Evolutionary conservation across 2,888 invertebrate genomes (phyloP), one percentile per base, ranked within the genome.

Genomic region (Notodonta ziczac): DNA sequence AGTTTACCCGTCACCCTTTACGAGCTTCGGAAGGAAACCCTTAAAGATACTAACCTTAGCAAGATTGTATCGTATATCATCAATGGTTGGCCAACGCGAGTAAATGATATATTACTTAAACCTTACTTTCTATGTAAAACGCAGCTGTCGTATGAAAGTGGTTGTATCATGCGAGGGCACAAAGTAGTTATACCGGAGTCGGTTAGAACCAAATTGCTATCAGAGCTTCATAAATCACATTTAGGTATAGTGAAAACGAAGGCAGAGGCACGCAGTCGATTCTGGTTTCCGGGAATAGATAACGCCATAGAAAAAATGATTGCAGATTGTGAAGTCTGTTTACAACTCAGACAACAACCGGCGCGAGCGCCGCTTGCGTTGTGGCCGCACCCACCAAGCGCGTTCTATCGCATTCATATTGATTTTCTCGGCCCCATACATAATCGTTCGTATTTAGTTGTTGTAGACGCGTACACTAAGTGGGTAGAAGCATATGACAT

Each of bases 371-470:
- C 59, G 16, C 50, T 55, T 3, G 35, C 52, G 12, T 53, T 53
- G 12, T 16, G 12, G 56, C 42, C 44, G 12, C 44, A 40, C 7
- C 55, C 61, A 7, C 54, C 53, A 2, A 39, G 39, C 7, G 24
- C 57, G 0, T 61, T 58, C 3, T 10, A 61, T 40, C n/a, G 61
- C 16, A 32, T 39, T 10, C 60, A 1, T 35, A 5, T 61, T 16
- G 63, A 63, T 12, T 60, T 60, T 5, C 16, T 63, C 4, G 57
- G 60, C 10, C 60, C 60, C n/a, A n/a, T n/a, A n/a, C n/a, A n/a
- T n/a, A n/a, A n/a, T n/a, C n/a, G n/a, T n/a, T n/a, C n/a, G n/a
- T n/a, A n/a, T n/a, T n/a, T n/a, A n/a, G n/a, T n/a, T n/a, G n/a
- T n/a, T n/a, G n/a, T n/a, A n/a, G n/a, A n/a, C n/a, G n/a, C n/a